Conservation (phyloP, 2,797 vertebrate genomes). For the Denticeps clupeoides region DNA sequence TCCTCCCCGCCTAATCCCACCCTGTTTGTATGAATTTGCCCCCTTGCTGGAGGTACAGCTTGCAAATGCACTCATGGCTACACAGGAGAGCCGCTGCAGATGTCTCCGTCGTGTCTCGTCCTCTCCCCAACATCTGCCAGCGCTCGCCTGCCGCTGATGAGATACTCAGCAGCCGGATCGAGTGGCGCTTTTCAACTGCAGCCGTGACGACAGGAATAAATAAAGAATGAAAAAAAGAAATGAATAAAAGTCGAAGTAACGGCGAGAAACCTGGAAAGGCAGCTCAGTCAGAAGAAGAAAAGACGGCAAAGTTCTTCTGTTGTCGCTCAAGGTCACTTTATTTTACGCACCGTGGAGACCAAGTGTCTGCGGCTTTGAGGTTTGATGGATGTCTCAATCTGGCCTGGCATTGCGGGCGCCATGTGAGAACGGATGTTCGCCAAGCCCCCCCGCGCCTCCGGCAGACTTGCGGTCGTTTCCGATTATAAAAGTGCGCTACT, state of each 20-base stretch:
- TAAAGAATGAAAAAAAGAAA: neutral
- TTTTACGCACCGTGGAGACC: slow-evolving; percentile 31
- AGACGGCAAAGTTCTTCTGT: slow-evolving; percentile 24
- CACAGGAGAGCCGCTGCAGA: slow-evolving; percentile 27
- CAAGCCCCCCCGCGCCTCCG: slow-evolving; percentile 13
- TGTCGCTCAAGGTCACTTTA: slow-evolving; percentile 47
- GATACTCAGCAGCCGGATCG: slow-evolving; percentile 23
- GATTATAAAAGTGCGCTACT: slow-evolving; percentile 40
- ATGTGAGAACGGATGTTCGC: slow-evolving; percentile 29
- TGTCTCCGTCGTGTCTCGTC: slow-evolving; percentile 22
- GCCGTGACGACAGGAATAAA: slow-evolving; percentile 23
- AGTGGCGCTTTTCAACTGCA: slow-evolving; percentile 19
- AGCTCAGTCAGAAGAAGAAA: slow-evolving; percentile 9
- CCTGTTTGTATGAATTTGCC: slow-evolving; percentile 20
- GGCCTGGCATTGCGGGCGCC: slow-evolving; percentile 21
- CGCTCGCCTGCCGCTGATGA: slow-evolving; percentile 21
- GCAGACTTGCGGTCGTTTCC: slow-evolving; percentile 35
- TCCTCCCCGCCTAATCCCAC: slow-evolving; percentile 12
- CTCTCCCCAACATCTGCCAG: slow-evolving; percentile 19
- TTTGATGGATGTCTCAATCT: slow-evolving; percentile 36
- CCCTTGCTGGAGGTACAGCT: slow-evolving; percentile 28
- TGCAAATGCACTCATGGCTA: slow-evolving; percentile 31
- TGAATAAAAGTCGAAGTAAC: neutral
- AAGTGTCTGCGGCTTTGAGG: slow-evolving; percentile 26
- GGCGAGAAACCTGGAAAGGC: slow-evolving; percentile 16